Evolutionary conservation across 2,797 vertebrate species (phyloP), one percentile per base, ranked within the genome.

Genomic region (Vireo griseus): DNA sequence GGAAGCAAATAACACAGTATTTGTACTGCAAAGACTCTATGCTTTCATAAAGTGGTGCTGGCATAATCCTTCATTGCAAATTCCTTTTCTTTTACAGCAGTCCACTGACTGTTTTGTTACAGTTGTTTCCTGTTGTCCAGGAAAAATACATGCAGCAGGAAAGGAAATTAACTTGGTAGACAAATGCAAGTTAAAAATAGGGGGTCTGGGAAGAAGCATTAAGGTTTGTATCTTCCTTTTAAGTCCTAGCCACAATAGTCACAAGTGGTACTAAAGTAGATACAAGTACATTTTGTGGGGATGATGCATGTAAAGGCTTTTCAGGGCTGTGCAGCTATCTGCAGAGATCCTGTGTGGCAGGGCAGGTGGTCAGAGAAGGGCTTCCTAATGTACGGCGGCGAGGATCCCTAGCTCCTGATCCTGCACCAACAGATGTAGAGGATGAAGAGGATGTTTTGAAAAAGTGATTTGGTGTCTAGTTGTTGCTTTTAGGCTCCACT

Each of bases 1-100:
- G 72, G 89, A 94, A 78, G 94, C 42, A 75, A 95, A 94, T 92
- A 96, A 86, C 80, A 47, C 80, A 37, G 78, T 76, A 78, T 91
- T 96, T 86, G 74, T 73, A 42, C 61, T 91, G 78, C 63, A 88
- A 50, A 85, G 95, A 54, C 82, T 76, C 68, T 11, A 6, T 47
- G 57, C 82, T 84, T 92, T 51, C 51, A 6, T 92, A 22, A 78
- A 75, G 75, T 14, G 48, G 25, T 73, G 47, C 61, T 25, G 85
- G 81, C 67, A 57, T 88, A 61, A 66, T 90, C 54, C 88, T 96
- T 94, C 75, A 39, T 8, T 91, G 81, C 2, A 26, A 35, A 47
- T 74, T 94, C 40, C 45, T 92, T 68, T 85, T 39, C 54, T 19
- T 42, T 52, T 75, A 26, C 5, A 92, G 66, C 42, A 61, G 13